Evolutionary conservation across 1,140 invertebrate genomes (phyloP).

Genomic region (Antheraea mylitta): DNA sequence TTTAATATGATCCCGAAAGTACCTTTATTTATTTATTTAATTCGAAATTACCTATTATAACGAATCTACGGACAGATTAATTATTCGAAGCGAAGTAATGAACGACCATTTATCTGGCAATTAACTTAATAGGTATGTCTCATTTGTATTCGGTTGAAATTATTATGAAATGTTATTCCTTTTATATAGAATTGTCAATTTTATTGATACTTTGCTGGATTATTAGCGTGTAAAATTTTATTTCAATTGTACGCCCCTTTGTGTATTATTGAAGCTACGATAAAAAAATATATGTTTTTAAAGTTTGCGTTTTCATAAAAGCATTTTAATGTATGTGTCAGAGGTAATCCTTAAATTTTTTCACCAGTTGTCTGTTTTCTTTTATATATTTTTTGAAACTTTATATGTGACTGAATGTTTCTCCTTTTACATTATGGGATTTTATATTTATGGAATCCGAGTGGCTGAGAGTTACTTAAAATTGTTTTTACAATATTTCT

Average conservation of each 20-base stretch:
- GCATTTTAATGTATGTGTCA: constrained; percentile 24
- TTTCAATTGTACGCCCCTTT: no score
- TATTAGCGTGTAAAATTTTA: no score
- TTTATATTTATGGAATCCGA: no score
- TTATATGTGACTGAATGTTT: background rate
- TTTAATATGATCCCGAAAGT: background rate
- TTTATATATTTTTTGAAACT: constrained; percentile 9
- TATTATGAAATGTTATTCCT: background rate
- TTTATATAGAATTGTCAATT: background rate
- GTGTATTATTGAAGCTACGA: no score
- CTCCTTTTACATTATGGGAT: background rate
- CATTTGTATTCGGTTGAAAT: constrained; percentile 22
- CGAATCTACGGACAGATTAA: constrained; percentile 29
- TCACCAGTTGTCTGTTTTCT: constrained; percentile 3
- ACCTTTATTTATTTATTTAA: background rate
- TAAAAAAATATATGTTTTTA: no score
- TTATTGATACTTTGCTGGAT: no score
- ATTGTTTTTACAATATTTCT: no score
- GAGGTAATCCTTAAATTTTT: constrained; percentile 7
- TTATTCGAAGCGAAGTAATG: constrained; percentile 34
- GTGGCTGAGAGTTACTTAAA: no score
- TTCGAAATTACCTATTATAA: constrained; percentile 29
- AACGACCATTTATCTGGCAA: constrained; percentile 33
- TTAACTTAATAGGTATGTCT: constrained; percentile 32
- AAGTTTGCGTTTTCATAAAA: constrained; percentile 19